Base-by-base conservation (phyloP, 2,797 vertebrate genomes). In the Cirrhinus molitorella region DNA sequence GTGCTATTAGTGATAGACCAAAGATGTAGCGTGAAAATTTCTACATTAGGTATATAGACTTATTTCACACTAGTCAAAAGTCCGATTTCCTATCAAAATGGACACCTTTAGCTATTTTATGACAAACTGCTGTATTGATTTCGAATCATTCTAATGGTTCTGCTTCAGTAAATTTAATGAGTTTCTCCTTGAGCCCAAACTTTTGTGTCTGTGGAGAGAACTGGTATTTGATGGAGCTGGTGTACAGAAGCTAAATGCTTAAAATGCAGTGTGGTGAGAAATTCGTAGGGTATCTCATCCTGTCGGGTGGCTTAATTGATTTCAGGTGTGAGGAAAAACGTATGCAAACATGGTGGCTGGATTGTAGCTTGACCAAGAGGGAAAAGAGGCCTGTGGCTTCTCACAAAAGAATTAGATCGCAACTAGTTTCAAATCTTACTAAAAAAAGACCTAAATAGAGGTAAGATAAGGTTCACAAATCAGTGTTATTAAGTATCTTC, bases 271-370 rank as follows among this genome's bases (percentile, higher is more conserved):
- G 57, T 66, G 51, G 55, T 5, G 43, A 16, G 14, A 76, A 17
- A 53, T 45, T 63, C 23, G 1, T 5, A 43, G 51, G 17, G 34
- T 28, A 6, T 45, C 31, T 70, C 70, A 25, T 53, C 23, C 9
- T 28, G 45, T 47, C 47, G 71, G 45, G 0, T 8, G 4, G 40
- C 47, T 28, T 47, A 65, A 79, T 76, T 53, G 51, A 76, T 73
- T 79, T 76, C 72, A 86, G 51, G 71, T 81, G 71, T 83, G 74
- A 75, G 63, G 68, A 53, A 67, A 68, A 19, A 34, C 37, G 65
- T 75, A 72, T 14, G 85, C 43, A 83, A 73, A 77, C 51, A 47
- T 45, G 59, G 57, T 17, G 28, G 51, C 68, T 84, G 78, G 67
- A 75, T 61, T 63, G 73, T 73, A 74, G 68, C 66, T n/a, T 31